These are phyloP conservation scores for Falco punctatus DNA, from an alignment of 2,113 vertebrate species.

Conservation along the genomic window DNA sequence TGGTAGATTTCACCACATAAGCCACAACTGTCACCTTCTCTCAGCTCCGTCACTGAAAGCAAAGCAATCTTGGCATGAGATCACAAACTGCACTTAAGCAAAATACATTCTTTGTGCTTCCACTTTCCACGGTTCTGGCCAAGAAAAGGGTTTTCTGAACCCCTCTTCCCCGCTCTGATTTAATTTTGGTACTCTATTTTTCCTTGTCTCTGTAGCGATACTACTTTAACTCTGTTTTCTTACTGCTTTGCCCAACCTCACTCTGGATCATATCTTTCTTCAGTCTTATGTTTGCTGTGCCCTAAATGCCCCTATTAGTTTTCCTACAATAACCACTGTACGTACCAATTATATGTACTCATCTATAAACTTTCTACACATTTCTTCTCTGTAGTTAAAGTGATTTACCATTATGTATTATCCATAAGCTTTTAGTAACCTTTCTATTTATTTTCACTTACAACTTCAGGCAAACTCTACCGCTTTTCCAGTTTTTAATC, in stretches of 20 bases:
- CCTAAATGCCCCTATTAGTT: not conserved
- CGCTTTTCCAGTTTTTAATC: not conserved
- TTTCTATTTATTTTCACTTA: not conserved
- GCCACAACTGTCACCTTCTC: not conserved
- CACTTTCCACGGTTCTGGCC: slow-evolving; percentile 46
- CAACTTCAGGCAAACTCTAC: not conserved
- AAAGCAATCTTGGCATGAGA: slow-evolving; percentile 45
- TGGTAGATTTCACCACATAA: slow-evolving; percentile 15
- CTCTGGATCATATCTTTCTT: not conserved
- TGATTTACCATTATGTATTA: not conserved
- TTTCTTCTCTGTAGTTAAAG: not conserved
- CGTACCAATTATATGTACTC: not conserved
- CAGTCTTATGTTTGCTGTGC: not conserved
- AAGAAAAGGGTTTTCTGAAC: slow-evolving; percentile 27
- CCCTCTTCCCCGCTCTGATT: not conserved
- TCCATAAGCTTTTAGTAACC: not conserved
- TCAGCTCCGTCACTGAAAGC: not conserved
- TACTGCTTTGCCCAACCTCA: slow-evolving; percentile 22
- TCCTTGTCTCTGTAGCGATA: not conserved
- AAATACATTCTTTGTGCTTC: slow-evolving; percentile 45
- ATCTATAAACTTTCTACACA: not conserved
- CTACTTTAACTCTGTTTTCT: slow-evolving; percentile 12
- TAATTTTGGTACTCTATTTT: not conserved
- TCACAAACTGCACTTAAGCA: slow-evolving; percentile 42
- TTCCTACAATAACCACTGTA: not conserved